Percentiles rank a stretch among this genome's conserved stretches.
phyloP scores from a whole-genome alignment of 2,888 invertebrate species.

The Cylloceria caligata region DNA sequence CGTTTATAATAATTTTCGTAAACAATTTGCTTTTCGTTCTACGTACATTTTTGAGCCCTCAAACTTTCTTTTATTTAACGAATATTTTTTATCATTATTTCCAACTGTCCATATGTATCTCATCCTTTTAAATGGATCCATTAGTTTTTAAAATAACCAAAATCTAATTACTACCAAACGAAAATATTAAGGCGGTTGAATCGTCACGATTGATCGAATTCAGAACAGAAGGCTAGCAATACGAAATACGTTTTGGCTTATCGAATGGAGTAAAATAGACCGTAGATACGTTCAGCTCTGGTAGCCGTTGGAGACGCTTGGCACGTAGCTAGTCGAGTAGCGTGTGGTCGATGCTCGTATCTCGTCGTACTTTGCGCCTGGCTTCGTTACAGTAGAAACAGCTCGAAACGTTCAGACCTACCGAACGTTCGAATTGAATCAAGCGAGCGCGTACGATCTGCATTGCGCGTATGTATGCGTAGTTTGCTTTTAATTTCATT shows the following conservation, averaged over 20 bases:
- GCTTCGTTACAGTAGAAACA: conserved; percentile 43
- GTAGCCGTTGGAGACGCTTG: conserved; percentile 7
- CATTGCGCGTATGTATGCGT: conserved; percentile 1
- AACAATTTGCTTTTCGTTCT: too few species aligned
- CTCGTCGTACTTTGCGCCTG: conserved; percentile 7
- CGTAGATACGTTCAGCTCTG: not conserved
- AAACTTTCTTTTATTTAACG: not conserved
- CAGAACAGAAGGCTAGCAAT: not conserved
- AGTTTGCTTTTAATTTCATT: conserved; percentile 47
- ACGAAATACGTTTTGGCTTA: not conserved
- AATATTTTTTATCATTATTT: not conserved
- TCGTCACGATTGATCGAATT: not conserved
- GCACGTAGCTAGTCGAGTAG: conserved; percentile 13
- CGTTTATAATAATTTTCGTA: too few species aligned
- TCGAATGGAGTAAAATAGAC: conserved; percentile 12
- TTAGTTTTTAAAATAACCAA: not conserved
- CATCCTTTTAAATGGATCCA: too few species aligned
- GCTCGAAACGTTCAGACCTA: conserved; percentile 54
- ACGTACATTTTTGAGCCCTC: too few species aligned
- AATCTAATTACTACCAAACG: not conserved
- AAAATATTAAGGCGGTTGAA: not conserved
- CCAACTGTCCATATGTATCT: not conserved
- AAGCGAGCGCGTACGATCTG: conserved; percentile 19
- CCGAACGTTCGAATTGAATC: conserved; percentile 30
- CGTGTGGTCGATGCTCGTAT: conserved; percentile 41